Evolutionary conservation across 2,797 vertebrate genomes (phyloP), one percentile per base, ranked within the genome.

Genomic region (Silurus lanzhouensis): DNA sequence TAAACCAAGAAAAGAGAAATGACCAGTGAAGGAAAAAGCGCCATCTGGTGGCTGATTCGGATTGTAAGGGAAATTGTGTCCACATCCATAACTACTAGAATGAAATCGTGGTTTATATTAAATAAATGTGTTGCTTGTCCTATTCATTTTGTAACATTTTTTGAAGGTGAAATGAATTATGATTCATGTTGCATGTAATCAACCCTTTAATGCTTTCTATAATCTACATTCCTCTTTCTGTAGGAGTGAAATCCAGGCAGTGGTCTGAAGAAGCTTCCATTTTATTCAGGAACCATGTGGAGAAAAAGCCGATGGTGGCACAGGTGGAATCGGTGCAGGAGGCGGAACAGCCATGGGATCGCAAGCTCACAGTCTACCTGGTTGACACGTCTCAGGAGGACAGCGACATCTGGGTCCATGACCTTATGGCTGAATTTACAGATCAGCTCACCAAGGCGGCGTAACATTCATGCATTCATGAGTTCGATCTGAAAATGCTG

Each of bases 251-350:
- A 91, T 95, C 90, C 75, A 94, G 92, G 89, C 97, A 96, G 92
- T 99, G 97, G 98, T 98, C 98, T 20, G 98, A 99, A 91, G 97
- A 99, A 90, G 97, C 97, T 5, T 97, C 98, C 5, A 98, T 99
- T 82, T 96, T 99, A 70, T 99, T 99, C 94, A 95, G 98, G 87
- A 98, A 99, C 93, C 97, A 98, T 5, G 97, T 99, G 84, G 98
- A 99, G 94, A 98, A 98, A 95, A 99, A 97, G 87, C 95, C 98
- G 0, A 94, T 99, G 60, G 98, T 99, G 90, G 97, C 98, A n/a
- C 94, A 98, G 92, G 94, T 99, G 88, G 95, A 99, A 91, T 88
- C 95, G 0, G 86, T 96, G 67, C 93, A 94, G 83, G 97, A 98
- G 81, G 96, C 95, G 20, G 2, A 91, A 17, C 90, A 93, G 75